These are phyloP conservation scores for Mythimna impura DNA, from an alignment of 2,888 invertebrate genomes.

Conservation along the genomic window DNA sequence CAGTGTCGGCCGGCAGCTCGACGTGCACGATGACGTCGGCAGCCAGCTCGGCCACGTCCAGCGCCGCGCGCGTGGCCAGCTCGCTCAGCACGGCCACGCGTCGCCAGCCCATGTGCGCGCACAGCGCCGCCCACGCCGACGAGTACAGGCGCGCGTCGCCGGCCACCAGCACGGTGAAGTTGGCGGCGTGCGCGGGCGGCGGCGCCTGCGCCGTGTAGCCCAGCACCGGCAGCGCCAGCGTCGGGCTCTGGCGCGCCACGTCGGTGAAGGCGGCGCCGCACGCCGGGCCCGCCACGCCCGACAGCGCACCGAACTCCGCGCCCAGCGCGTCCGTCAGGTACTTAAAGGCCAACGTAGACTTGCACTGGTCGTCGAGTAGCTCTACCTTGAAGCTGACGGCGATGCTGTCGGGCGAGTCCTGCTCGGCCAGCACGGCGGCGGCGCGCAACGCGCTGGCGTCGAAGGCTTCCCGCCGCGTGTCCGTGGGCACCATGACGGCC, in stretches of 20 bases:
- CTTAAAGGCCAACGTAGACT: conserved; percentile 78
- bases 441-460: conserved; percentile 76
- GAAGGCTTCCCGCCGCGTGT: conserved; percentile 69
- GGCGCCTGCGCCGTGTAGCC: conserved; percentile 80
- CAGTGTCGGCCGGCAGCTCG: conserved; percentile 81
- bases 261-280: conserved; percentile 82
- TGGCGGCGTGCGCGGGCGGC: conserved; percentile 69
- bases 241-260: conserved; percentile 77
- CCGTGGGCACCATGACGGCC: conserved; percentile 62
- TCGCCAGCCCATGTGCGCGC: conserved; percentile 74
- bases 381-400: conserved; percentile 75
- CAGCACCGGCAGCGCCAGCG: conserved; percentile 78
- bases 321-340: conserved; percentile 80
- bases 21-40: conserved; percentile 73
- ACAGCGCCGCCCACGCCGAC: conserved; percentile 69
- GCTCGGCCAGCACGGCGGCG: conserved; percentile 79
- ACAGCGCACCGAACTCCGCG: conserved; percentile 78
- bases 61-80: conserved; percentile 73
- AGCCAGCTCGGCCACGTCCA: conserved; percentile 72
- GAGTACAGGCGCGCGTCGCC: conserved; percentile 71
- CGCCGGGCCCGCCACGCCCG: conserved; percentile 82
- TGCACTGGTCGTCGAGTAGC: conserved; percentile 79
- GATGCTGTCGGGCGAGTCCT: conserved; percentile 61
- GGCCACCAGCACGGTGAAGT: conserved; percentile 73
- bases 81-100: conserved; percentile 80